Base-by-base conservation (phyloP, 1,140 invertebrate species). In the Lutraria rhynchaena region DNA sequence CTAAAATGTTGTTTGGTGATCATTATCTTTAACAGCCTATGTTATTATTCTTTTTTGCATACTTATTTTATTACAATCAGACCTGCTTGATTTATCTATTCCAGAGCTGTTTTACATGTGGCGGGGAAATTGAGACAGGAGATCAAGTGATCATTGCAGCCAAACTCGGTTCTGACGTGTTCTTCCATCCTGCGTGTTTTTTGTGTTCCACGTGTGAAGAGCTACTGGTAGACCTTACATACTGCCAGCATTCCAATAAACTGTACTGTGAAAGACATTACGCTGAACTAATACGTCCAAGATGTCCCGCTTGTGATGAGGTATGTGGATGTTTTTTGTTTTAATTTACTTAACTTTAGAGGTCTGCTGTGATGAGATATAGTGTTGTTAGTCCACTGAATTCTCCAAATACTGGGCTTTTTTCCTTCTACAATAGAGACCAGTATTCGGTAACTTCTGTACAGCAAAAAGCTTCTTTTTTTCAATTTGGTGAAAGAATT, bases 301-400 rank as follows among this genome's bases (percentile, higher is more conserved):
- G 98, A 57, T 99, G 98, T 92, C 97, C 97, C 5, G 96, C 97
- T 15, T 99, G 98, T 92, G 98, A 99, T 93, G 98, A 99, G 95
- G 97, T 98, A 67, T 46, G 63, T 51, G 17, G 15, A 41, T 41
- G n/a, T n/a, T n/a, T n/a, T n/a, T n/a, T n/a, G n/a, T n/a, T n/a
- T n/a, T n/a, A n/a, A n/a, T n/a, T n/a, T n/a, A n/a, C n/a, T n/a
- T n/a, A n/a, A n/a, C n/a, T n/a, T n/a, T n/a, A n/a, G n/a, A n/a
- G n/a, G n/a, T n/a, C n/a, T n/a, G n/a, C n/a, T n/a, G n/a, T n/a
- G n/a, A n/a, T n/a, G n/a, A n/a, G n/a, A n/a, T n/a, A n/a, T n/a
- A n/a, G n/a, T n/a, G n/a, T n/a, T n/a, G n/a, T n/a, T n/a, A n/a
- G n/a, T n/a, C n/a, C n/a, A n/a, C n/a, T n/a, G n/a, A n/a, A n/a